Evolutionary conservation across 2,888 invertebrate genomes (phyloP).

Genomic region (Cylloceria caligata): DNA sequence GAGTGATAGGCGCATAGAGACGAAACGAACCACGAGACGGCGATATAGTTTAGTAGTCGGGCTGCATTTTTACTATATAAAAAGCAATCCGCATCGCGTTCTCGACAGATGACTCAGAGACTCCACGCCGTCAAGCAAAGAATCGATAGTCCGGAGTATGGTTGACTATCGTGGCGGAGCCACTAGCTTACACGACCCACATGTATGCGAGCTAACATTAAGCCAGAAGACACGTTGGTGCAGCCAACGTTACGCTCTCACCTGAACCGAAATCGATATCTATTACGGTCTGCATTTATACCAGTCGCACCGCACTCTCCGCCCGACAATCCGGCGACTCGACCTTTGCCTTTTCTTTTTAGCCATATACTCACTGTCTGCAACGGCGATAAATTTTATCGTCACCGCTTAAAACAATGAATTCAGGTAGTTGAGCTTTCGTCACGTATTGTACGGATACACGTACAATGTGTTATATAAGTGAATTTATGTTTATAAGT

Average conservation of each 20-base stretch:
- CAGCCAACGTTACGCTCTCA: conserved; percentile 55
- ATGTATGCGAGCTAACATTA: not conserved
- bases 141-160: conserved; percentile 57
- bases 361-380: conserved; percentile 21
- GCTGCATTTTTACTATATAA: conserved; percentile 13
- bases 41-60: not conserved
- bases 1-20: not conserved
- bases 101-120: conserved; percentile 57
- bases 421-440: conserved; percentile 20
- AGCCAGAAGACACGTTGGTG: conserved; percentile 24
- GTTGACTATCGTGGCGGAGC: conserved; percentile 46
- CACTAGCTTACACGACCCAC: conserved; percentile 6
- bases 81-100: conserved; percentile 33
- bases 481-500: not conserved
- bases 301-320: conserved; percentile 25
- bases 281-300: conserved; percentile 45
- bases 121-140: conserved; percentile 32
- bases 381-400: conserved; percentile 54
- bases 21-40: not conserved
- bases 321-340: conserved; percentile 62
- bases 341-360: conserved; percentile 67
- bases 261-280: conserved; percentile 67
- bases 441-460: not conserved
- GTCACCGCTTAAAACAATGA: conserved; percentile 18
- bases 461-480: conserved; percentile 11